Evolutionary conservation across 2,888 invertebrate genomes (phyloP), one percentile per base, ranked within the genome.

Genomic region (Drosophila mayaguana): DNA sequence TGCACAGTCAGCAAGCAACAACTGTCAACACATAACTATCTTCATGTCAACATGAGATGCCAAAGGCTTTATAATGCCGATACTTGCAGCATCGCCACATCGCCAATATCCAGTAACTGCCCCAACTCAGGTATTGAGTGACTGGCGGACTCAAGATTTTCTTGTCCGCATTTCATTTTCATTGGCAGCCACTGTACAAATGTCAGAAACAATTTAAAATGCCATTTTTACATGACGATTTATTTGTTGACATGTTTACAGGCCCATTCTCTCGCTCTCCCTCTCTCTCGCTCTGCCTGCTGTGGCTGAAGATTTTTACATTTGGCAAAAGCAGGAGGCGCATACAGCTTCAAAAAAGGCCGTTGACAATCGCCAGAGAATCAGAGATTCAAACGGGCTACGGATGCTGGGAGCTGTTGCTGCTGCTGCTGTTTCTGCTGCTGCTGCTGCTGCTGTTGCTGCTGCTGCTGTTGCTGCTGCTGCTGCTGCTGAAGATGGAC

Each of bases 171-270:
- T 84, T 84, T 84, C 87, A 84, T 84, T 78, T 84, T 84, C 87
- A 84, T 84, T 84, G 84, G 84, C 84, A 87, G 84, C 78, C 81
- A 72, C 87, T 73, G 84, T 82, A 78, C 85, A 85, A 90, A 89
- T 83, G 91, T 91, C 91, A 83, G 69, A 88, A 91, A 88, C 91
- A 85, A 91, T 91, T 91, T 91, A 80, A 90, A 91, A 91, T 89
- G 81, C 90, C 89, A 91, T 91, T 86, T 88, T 87, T 88, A 88
- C 88, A 86, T 84, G 89, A 89, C 89, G 90, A 88, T 91, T 91
- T 90, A 88, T 90, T 84, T 87, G 90, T 88, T 87, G 87, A 84
- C 83, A 81, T 87, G 76, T 78, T 85, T 79, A 80, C 80, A 71
- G 76, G 72, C 79, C 64, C 78, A 75, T 72, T 68, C 75, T 25